Evolutionary conservation across 2,888 invertebrate species (phyloP), one percentile per base, ranked within the genome.

Genomic region (Andrena marginata): DNA sequence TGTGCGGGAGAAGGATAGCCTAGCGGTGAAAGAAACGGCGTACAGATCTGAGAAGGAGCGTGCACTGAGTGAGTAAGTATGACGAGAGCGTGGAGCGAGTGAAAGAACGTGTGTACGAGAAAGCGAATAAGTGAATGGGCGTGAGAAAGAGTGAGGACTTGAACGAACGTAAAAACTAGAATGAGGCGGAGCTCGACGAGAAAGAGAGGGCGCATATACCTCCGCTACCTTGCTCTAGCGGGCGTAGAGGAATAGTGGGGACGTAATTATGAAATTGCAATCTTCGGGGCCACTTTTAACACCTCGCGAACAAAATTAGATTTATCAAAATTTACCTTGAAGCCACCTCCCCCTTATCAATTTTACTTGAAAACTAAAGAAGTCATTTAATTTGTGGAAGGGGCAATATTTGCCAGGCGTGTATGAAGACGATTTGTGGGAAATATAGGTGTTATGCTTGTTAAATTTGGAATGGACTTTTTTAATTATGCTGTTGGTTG

Each of bases 11-110:
- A 26, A 2, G 16, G 48, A 13, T 1, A 8, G 29, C 7, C 59
- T 29, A 8, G n/a, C 13, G 29, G 56, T 80, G 81, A 80, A 80
- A 80, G 80, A 80, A 80, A 80, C 80, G 65, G 60, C 65, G 79
- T 33, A 35, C 23, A 62, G 71, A 60, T 31, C 49, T 54, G 65
- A 63, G 65, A 29, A 65, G 56, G 62, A 63, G 48, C 63, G 67
- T n/a, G 3, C 16, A 13, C 16, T 42, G 42, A 42, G 42, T 60
- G 69, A 42, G 33, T 33, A 31, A 71, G 31, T 31, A 10, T 5
- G 69, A 35, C 26, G 16, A 23, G 35, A 13, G 8, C 16, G 56
- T 56, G 29, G 76, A 68, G 76, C 23, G 31, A 75, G 62, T 42
- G 31, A 49, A 26, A 8, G 65, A 31, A 29, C 68, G 33, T n/a